Evolutionary conservation across 2,888 invertebrate species (phyloP).

Genomic region (Dermolepida albohirtum): DNA sequence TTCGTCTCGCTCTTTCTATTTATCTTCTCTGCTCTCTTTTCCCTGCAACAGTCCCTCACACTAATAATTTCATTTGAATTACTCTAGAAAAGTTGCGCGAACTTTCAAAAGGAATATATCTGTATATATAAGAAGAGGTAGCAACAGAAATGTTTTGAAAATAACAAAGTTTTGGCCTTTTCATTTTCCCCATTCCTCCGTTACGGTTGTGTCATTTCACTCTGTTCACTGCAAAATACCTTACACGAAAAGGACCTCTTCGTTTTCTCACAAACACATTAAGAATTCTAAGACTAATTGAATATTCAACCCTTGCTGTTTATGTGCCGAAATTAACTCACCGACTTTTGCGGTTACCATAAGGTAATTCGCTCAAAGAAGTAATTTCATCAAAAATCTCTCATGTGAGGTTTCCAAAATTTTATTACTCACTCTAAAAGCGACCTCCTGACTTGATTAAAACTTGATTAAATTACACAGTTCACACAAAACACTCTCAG

Average conservation of each 20-base stretch:
- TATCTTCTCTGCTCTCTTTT: not conserved
- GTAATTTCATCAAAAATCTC: constrained; percentile 51
- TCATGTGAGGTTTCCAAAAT: constrained; percentile 49
- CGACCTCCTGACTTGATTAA: constrained; percentile 36
- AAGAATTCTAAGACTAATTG: constrained; percentile 51
- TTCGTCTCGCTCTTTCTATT: too few species aligned
- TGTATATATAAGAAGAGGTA: not conserved
- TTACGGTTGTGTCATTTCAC: constrained; percentile 9
- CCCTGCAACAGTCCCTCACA: constrained; percentile 15
- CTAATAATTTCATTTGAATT: constrained; percentile 30
- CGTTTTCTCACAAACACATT: constrained; percentile 44
- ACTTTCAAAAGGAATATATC: constrained; percentile 11
- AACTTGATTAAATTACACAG: constrained; percentile 37
- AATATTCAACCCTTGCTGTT: constrained; percentile 49
- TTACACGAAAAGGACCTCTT: constrained; percentile 19
- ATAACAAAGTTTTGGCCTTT: constrained; percentile 36
- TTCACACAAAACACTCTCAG: constrained; percentile 21
- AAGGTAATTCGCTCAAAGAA: constrained; percentile 49
- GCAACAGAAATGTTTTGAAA: constrained; percentile 37
- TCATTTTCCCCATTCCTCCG: constrained; percentile 27
- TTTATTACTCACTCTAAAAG: constrained; percentile 41
- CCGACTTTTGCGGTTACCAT: constrained; percentile 48
- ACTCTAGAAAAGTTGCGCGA: constrained; percentile 12
- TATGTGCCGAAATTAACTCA: constrained; percentile 52
- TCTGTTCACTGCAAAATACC: constrained; percentile 9